These are phyloP conservation scores for Achlya flavicornis DNA, from an alignment of 2,888 invertebrate genomes.

Conservation along the genomic window DNA sequence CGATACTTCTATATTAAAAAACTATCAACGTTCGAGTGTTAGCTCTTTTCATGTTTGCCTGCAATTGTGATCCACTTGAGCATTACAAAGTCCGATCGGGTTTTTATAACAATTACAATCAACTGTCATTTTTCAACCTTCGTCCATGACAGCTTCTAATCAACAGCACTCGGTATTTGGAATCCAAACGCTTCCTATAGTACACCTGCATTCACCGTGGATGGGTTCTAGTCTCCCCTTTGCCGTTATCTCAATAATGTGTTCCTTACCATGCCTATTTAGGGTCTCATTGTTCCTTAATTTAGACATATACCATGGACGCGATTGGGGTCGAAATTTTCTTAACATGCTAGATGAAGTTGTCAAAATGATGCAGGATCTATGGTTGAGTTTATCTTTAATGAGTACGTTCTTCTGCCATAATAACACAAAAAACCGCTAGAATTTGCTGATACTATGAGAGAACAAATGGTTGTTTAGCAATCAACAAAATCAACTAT, in stretches of 20 bases:
- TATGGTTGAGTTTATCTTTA: too few relatives aligned
- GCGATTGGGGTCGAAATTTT: neutral
- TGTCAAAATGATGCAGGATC: neutral
- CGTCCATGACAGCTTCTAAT: too few relatives aligned
- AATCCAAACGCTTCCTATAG: neutral
- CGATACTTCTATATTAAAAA: neutral
- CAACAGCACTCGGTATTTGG: neutral
- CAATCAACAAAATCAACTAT: too few relatives aligned
- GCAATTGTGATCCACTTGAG: too few relatives aligned
- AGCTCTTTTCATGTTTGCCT: too few relatives aligned
- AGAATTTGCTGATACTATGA: too few relatives aligned
- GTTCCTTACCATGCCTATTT: neutral
- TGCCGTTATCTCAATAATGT: neutral
- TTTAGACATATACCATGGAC: slow-evolving; percentile 14
- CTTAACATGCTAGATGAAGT: neutral
- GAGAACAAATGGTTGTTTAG: too few relatives aligned
- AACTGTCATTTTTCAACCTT: too few relatives aligned
- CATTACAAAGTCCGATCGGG: too few relatives aligned
- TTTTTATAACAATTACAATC: too few relatives aligned
- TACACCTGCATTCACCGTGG: neutral
- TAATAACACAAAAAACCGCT: too few relatives aligned
- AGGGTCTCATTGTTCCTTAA: slow-evolving; percentile 16
- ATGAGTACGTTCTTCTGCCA: too few relatives aligned
- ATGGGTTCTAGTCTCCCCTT: neutral
- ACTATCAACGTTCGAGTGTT: neutral